Base-by-base conservation (phyloP, 1,140 invertebrate species). In the Pararge aegeria region DNA sequence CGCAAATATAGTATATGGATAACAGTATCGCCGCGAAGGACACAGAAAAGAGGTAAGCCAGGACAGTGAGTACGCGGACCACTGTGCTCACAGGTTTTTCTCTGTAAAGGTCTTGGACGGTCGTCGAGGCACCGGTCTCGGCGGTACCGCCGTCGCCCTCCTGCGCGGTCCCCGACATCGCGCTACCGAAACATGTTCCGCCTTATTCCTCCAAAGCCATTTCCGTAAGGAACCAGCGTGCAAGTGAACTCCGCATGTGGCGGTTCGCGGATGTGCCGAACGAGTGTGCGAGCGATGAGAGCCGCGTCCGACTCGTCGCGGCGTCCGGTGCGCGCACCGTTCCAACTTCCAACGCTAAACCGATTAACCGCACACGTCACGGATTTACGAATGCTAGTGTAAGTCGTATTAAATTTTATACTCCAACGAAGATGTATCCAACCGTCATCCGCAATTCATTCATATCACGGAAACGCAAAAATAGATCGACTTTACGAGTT, bases 21-120 rank as follows among this genome's bases (percentile, higher is more conserved):
- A 97, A 91, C 70, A 98, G 95, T 52, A 99, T 97, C 1, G 97
- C 98, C 0, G 97, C 97, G 72, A 98, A 90, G 7, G 97, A 98
- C 48, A 99, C 98, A 12, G 96, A 97, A 61, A 98, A 93, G 30
- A 99, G 94, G 88, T 99, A 99, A 2, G 97, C 97, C 54, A 98
- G 91, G 5, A 99, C 98, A 0, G 97, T 99, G 58, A 98, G 90
- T 37, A 99, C 94, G 5, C 97, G 93, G 18, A 99, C 92, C 60
- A 96, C 83, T 86, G 97, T 97, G 81, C 95, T 95, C 61, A 94
- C 93, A 50, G 94, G 93, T 78, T 95, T 96, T 1, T 94, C 92
- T 59, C 94, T 93, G 75, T 95, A 94, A 27, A 94, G 83, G 50
- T 94, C 94, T 71, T 94, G 94, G 52, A 92, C 91, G 24, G 24